Base-by-base conservation (phyloP, 2,797 vertebrate species). In the Artibeus lituratus region DNA sequence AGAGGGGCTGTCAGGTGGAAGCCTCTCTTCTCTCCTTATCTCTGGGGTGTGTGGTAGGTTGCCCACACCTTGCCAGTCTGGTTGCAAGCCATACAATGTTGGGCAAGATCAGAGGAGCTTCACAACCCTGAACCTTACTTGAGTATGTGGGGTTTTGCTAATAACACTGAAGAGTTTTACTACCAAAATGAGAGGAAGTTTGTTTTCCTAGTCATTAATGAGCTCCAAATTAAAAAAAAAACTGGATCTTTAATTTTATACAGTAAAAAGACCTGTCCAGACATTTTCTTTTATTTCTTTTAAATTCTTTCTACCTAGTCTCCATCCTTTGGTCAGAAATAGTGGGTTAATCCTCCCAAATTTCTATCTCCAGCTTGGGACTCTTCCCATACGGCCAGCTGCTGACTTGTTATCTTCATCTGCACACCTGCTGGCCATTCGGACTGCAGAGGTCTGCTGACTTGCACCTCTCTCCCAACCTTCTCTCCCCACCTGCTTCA, bases 271-370 rank as follows among this genome's bases (percentile, higher is more conserved):
- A 67, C 65, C 21, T 92, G 69, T 37, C 42, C 35, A 69, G 15
- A 74, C 44, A n/a, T 70, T 91, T 95, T 84, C 42, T 65, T 73
- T 53, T 89, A 14, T 81, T 85, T 70, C 32, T n/a, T 90, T 92
- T 76, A 3, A 92, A 82, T 39, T 92, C 14, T 65, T 70, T 74
- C 29, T 82, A 39, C 22, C 19, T 95, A 32, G 92, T 47, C 21
- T 86, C 14, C 74, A 47, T 16, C 35, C 26, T 70, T 82, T 82
- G 9, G n/a, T 42, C n/a, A 49, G 57, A 86, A 53, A 96, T 73
- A 77, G 21, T 22, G 65, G 14, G 24, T 91, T 32, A 59, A 81
- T 90, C 44, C 29, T 55, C 12, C 29, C 76, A 81, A 51, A 65
- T 59, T 62, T 82, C 47, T 76, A 24, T 80, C 37, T 80, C 6